Conservation (phyloP, 2,797 vertebrate species). For the Myotis pilosus region DNA sequence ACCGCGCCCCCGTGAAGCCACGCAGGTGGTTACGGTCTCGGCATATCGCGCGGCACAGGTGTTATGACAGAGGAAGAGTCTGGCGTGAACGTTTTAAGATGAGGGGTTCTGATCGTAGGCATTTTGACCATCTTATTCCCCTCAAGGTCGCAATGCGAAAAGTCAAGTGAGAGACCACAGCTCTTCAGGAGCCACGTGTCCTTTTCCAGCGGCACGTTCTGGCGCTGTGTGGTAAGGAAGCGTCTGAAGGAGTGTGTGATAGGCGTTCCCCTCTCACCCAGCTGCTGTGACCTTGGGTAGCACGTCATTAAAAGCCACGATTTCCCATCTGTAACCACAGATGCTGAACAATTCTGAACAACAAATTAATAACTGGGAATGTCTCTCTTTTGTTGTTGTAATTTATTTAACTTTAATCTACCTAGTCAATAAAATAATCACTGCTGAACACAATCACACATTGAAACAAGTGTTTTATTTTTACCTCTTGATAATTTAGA, state of each 20-base stretch:
- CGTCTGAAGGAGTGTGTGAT: not conserved
- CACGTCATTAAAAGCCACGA: not conserved
- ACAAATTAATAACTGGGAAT: not conserved
- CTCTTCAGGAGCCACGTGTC: not conserved
- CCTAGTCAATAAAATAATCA: constrained; percentile 61
- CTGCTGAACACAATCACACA: not conserved
- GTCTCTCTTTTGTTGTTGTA: not conserved
- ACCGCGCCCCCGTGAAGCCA: not conserved
- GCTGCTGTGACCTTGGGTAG: not conserved
- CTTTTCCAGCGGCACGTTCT: not conserved
- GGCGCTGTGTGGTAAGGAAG: not conserved
- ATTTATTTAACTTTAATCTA: constrained; percentile 47
- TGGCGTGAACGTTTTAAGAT: not conserved
- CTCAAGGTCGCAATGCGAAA: not conserved
- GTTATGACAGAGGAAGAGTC: not conserved
- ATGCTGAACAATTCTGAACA: not conserved
- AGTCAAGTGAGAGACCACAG: not conserved
- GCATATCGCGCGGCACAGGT: not conserved
- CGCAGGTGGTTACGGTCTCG: not conserved
- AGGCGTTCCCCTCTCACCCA: not conserved
- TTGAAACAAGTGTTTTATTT: constrained; percentile 34
- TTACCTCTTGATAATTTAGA: not conserved
- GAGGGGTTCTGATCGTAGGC: not conserved
- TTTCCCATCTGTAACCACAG: not conserved
- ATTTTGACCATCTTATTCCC: not conserved